Conservation (phyloP, 2,888 invertebrate genomes). For the Carpatolechia fugitivella region DNA sequence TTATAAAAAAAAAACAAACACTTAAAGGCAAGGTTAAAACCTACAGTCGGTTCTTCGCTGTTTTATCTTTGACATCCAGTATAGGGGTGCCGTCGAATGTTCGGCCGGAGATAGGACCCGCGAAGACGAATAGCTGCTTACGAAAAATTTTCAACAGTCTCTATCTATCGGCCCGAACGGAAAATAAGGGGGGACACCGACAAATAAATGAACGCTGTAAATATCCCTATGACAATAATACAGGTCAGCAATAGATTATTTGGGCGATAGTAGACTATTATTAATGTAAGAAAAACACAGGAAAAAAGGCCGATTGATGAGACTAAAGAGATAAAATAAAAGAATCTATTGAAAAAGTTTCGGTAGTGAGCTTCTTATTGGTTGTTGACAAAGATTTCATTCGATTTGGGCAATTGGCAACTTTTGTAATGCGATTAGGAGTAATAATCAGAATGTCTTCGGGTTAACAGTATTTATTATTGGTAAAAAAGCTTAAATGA, state of each 20-base stretch:
- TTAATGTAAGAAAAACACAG: conserved; percentile 75
- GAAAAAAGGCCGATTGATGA: conserved; percentile 67
- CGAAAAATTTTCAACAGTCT: conserved; percentile 78
- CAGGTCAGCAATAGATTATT: conserved; percentile 79
- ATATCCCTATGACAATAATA: conserved; percentile 79
- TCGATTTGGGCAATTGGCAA: conserved; percentile 24
- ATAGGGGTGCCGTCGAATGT: conserved; percentile 75
- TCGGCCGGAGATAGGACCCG: conserved; percentile 76
- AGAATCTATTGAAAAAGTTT: conserved; percentile 51
- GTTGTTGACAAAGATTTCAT: conserved; percentile 28
- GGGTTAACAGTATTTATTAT: neutral
- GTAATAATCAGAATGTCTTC: neutral
- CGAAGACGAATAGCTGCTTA: conserved; percentile 79
- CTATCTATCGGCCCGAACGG: conserved; percentile 73
- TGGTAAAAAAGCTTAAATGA: too few relatives aligned
- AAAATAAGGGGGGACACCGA: conserved; percentile 78
- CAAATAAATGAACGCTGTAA: conserved; percentile 76
- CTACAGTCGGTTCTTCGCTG: neutral
- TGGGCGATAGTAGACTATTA: conserved; percentile 68
- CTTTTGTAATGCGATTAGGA: conserved; percentile 6
- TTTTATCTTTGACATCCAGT: conserved; percentile 47
- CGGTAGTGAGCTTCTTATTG: conserved; percentile 22
- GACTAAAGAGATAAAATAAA: conserved; percentile 54
- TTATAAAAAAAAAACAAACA: too few relatives aligned
- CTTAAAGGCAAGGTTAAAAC: too few relatives aligned